Base-by-base conservation (phyloP, 2,797 vertebrate species). In the Oceanodroma leucorhoa region DNA sequence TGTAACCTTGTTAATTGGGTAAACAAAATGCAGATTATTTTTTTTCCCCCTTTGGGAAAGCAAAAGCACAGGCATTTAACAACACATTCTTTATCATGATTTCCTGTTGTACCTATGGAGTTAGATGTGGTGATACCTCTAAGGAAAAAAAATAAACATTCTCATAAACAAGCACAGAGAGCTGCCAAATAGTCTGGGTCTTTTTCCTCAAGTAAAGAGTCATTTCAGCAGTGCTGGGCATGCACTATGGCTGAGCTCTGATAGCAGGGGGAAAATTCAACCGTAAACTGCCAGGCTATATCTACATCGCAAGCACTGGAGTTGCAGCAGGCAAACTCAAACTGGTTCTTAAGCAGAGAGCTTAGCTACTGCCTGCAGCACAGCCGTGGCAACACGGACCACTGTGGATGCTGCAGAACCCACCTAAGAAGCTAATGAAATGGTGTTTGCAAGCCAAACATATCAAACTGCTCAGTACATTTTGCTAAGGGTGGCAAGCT, bases 361-460 rank as follows among this genome's bases (percentile, higher is more conserved):
- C 14, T 41, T 38, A 46, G 14, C 18, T 55, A 43, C 29, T 32
- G 14, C 60, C 41, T 62, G 29, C 54, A 57, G 57, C 46, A 32
- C 10, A 45, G 5, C 26, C 3, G 0, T 32, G 17, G n/a, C 24
- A 46, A 50, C 7, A 21, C 0, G 0, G 13, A 46, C 22, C 13
- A 11, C 27, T 3, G 2, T 7, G 14, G 48, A 34, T 34, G 19
- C 40, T 58, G 40, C 32, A 82, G 55, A 90, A 79, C 2, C 3
- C 36, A 84, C 24, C 18, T 60, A 41, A 78, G 65, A 67, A 69
- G 10, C 5, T 82, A 12, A 5, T 60, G 36, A 87, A 69, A 30
- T 20, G 1, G 2, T 38, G 24, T 71, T 83, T 75, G 43, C 26
- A 71, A 84, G 14, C 19, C 58, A 65, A 89, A 88, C 2, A 19